Evolutionary conservation across 2,888 invertebrate genomes (phyloP), one percentile per base, ranked within the genome.

Genomic region (Notodonta ziczac): DNA sequence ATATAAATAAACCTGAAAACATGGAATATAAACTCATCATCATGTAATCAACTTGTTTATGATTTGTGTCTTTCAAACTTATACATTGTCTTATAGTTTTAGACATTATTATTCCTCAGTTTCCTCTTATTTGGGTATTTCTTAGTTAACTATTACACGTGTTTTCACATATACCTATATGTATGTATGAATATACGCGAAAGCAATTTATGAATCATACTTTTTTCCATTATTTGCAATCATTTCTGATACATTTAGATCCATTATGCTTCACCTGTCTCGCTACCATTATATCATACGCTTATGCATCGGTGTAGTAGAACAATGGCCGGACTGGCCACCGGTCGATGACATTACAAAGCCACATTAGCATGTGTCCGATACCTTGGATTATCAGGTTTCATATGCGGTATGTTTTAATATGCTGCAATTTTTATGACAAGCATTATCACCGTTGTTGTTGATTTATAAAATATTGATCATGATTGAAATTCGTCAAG

Each of bases 271-370:
- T 64, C 57, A 62, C 59, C 63, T 65, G 66, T 69, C 67, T 61
- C 65, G 64, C 42, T 58, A 61, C 66, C 66, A 65, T 71, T 56
- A 65, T 68, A 69, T 65, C 58, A 63, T 59, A 64, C 66, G 62
- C 8, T 14, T 14, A n/a, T 55, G 13, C 40, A 39, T 63, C 46
- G 56, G 65, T 68, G 60, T 66, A 57, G 61, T 67, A 63, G 73
- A 77, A 85, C 83, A 83, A 86, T 84, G 76, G 78, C 50, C 59
- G 60, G 64, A 62, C 60, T 60, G 67, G 65, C 63, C 40, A 40
- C n/a, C 82, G 87, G 86, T 82, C 88, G 81, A 81, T 85, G 89
- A 88, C 88, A 87, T 72, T 74, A 65, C 77, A 76, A 77, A 76
- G 71, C 66, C 65, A 62, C 74, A 76, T 77, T 72, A 61, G 70